Evolutionary conservation across 2,797 vertebrate genomes (phyloP).

Genomic region (Cyclopterus lumpus): DNA sequence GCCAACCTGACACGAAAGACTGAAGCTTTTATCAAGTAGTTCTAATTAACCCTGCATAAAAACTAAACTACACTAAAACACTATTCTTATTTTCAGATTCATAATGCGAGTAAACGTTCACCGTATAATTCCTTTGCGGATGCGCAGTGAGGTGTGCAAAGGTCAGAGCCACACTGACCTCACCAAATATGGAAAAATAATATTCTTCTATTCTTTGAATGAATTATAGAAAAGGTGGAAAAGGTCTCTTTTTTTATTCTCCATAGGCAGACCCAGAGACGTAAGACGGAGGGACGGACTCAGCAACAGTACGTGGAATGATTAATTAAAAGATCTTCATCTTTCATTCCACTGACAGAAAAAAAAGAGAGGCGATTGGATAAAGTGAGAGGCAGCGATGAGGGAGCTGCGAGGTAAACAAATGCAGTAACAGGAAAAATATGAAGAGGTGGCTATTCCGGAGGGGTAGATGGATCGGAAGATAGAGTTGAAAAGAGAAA

Average conservation of each 20-base stretch:
- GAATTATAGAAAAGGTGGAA: slow-evolving; percentile 66
- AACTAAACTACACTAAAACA: background rate
- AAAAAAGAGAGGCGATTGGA: slow-evolving; percentile 43
- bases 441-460: slow-evolving; percentile 44
- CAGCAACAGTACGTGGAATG: slow-evolving; percentile 70
- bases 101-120: slow-evolving; percentile 16
- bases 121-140: slow-evolving; percentile 6
- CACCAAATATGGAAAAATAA: slow-evolving; percentile 36
- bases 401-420: slow-evolving; percentile 47
- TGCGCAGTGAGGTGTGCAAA: slow-evolving; percentile 21
- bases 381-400: slow-evolving; percentile 33
- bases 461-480: slow-evolving; percentile 43
- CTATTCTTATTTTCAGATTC: background rate
- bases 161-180: slow-evolving; percentile 41
- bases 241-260: slow-evolving; percentile 18
- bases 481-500: slow-evolving; percentile 31
- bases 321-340: slow-evolving; percentile 88
- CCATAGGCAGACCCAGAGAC: slow-evolving; percentile 43
- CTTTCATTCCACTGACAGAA: slow-evolving; percentile 69
- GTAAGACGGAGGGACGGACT: slow-evolving; percentile 54
- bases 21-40: background rate
- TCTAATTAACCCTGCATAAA: slow-evolving; percentile 9
- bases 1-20: background rate
- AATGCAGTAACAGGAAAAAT: slow-evolving; percentile 39
- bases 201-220: slow-evolving; percentile 54